Percentiles rank a stretch among this genome's conserved stretches.
Evolutionary conservation across 2,888 invertebrate species (phyloP).

Genomic region (Tetramorium bicarinatum): DNA sequence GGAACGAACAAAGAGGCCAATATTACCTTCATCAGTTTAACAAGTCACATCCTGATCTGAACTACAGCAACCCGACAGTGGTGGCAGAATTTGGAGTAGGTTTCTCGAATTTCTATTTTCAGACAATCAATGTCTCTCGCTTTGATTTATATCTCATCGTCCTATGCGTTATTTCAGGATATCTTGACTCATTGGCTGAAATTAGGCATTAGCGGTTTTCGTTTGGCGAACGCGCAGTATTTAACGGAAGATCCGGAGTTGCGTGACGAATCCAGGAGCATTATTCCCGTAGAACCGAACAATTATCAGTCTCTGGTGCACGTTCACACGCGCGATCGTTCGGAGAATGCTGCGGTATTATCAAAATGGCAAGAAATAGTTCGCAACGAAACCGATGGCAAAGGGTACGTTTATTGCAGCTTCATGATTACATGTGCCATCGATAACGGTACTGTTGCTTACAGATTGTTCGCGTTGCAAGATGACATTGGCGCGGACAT

Average conservation of each 20-base stretch:
- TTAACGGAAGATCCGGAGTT: slow-evolving; percentile 89
- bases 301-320: slow-evolving; percentile 90
- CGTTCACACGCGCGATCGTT: slow-evolving; percentile 89
- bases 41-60: slow-evolving; percentile 91
- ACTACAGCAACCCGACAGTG: slow-evolving; percentile 91
- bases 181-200: slow-evolving; percentile 91
- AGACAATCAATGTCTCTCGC: not conserved
- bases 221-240: slow-evolving; percentile 90
- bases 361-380: slow-evolving; percentile 89
- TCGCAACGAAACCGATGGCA: slow-evolving; percentile 87
- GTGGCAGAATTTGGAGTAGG: slow-evolving; percentile 88
- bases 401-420: slow-evolving; percentile 80
- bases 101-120: slow-evolving; percentile 24
- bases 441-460: slow-evolving; percentile 1
- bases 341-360: slow-evolving; percentile 88
- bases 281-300: slow-evolving; percentile 79
- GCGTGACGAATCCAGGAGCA: slow-evolving; percentile 87
- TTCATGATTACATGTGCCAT: not conserved
- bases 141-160: slow-evolving; percentile 1
- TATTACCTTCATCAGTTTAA: slow-evolving; percentile 94
- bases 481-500: slow-evolving; percentile 80
- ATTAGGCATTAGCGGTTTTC: slow-evolving; percentile 94
- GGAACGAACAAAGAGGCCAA: slow-evolving; percentile 89
- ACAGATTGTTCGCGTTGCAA: slow-evolving; percentile 80
- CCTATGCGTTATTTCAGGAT: slow-evolving; percentile 83